phyloP scores from a whole-genome alignment of 2,888 invertebrate species.

The Cryptocephalus primarius region DNA sequence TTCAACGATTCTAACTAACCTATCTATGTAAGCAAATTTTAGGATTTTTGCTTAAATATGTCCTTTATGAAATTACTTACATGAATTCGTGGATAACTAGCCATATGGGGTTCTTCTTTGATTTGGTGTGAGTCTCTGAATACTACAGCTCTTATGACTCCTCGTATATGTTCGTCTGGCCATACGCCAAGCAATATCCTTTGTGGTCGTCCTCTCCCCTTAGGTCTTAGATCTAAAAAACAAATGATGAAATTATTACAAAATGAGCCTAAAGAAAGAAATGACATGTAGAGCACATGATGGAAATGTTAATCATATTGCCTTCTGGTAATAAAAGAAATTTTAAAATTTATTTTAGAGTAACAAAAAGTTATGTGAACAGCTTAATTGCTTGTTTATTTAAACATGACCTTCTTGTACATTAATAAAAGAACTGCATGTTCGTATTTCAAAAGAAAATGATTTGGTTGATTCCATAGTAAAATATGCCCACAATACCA shows the following conservation, averaged over 20 bases:
- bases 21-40: too few relatives aligned
- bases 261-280: not conserved
- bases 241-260: not conserved
- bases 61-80: slow-evolving; percentile 38
- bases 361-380: too few relatives aligned
- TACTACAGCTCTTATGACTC: slow-evolving; percentile 84
- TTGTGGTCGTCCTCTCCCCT: slow-evolving; percentile 83
- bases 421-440: too few relatives aligned
- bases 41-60: too few relatives aligned
- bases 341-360: too few relatives aligned
- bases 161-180: slow-evolving; percentile 90
- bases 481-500: too few relatives aligned
- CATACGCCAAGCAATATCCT: slow-evolving; percentile 83
- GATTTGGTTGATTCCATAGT: too few relatives aligned
- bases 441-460: too few relatives aligned
- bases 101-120: slow-evolving; percentile 58
- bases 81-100: slow-evolving; percentile 48
- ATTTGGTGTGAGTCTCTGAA: slow-evolving; percentile 79
- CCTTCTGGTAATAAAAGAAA: not conserved
- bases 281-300: not conserved
- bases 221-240: slow-evolving; percentile 74
- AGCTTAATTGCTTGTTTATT: too few relatives aligned
- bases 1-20: too few relatives aligned
- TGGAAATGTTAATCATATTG: too few relatives aligned
- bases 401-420: too few relatives aligned